These are phyloP conservation scores for Ennomos quercinarius DNA, from an alignment of 2,888 invertebrate species.

Conservation along the genomic window DNA sequence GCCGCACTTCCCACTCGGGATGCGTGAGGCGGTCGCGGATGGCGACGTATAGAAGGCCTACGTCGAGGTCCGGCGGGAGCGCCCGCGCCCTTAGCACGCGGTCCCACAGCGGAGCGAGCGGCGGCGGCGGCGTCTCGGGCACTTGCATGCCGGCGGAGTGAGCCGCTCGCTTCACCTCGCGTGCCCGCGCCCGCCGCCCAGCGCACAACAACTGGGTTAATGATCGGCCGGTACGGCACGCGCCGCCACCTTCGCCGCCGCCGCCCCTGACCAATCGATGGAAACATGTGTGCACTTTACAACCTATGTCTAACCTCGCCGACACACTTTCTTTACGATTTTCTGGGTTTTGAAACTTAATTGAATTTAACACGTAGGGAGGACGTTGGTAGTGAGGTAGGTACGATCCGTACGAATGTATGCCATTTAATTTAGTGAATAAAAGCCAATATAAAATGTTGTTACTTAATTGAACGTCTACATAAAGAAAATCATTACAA, in stretches of 20 bases:
- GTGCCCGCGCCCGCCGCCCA: constrained; percentile 78
- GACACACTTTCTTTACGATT: constrained; percentile 4
- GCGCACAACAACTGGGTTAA: constrained; percentile 83
- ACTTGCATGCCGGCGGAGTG: constrained; percentile 76
- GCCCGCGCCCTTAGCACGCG: constrained; percentile 90
- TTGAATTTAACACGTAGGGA: no score
- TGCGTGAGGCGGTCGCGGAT: constrained; percentile 90
- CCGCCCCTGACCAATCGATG: constrained; percentile 83
- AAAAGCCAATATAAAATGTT: no score
- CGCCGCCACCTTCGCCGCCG: constrained; percentile 60
- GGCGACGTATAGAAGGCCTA: constrained; percentile 88
- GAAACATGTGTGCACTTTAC: constrained; percentile 46
- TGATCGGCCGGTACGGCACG: constrained; percentile 81
- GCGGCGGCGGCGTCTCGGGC: constrained; percentile 78
- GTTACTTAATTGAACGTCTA: no score
- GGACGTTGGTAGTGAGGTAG: no score
- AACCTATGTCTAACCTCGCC: constrained; percentile 7
- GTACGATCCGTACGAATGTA: no score
- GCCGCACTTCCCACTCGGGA: constrained; percentile 93
- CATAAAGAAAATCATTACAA: no score
- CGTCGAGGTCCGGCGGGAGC: constrained; percentile 89
- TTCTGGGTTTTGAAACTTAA: no score
- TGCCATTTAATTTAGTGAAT: no score
- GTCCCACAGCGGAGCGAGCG: constrained; percentile 92
- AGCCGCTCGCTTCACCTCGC: constrained; percentile 54